Percentiles rank a stretch among this genome's conserved stretches.
Conservation (phyloP, 2,888 invertebrate species). For the Luperina nickerlii region DNA sequence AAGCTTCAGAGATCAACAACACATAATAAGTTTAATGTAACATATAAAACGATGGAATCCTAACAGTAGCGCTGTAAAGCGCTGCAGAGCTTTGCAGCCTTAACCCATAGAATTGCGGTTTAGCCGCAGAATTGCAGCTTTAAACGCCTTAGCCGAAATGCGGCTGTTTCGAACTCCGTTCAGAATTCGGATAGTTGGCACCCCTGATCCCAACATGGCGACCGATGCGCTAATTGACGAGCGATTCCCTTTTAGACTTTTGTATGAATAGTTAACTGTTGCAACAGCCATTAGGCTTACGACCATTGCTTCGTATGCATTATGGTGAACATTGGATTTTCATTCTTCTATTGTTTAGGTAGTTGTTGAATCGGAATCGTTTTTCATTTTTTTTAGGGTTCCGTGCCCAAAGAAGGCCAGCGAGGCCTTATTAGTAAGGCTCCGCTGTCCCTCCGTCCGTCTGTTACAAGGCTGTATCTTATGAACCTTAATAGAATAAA, state of each 20-base stretch:
- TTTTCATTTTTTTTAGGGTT: neutral
- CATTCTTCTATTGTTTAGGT: constrained; percentile 10
- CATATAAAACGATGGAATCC: constrained; percentile 50
- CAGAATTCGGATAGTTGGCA: constrained; percentile 63
- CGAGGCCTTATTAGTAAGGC: neutral
- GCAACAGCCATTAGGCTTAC: constrained; percentile 30
- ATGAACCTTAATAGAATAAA: neutral
- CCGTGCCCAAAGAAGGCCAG: neutral
- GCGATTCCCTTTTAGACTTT: constrained; percentile 49
- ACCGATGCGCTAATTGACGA: constrained; percentile 54
- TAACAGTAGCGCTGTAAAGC: constrained; percentile 47
- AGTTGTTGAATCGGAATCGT: neutral
- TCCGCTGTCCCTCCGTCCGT: neutral
- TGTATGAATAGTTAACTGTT: constrained; percentile 39
- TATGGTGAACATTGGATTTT: constrained; percentile 20
- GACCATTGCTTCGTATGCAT: constrained; percentile 12
- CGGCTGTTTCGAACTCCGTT: constrained; percentile 55
- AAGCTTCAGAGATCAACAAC: constrained; percentile 45
- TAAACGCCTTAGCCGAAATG: constrained; percentile 63
- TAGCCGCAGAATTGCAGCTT: constrained; percentile 65
- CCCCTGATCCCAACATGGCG: constrained; percentile 58
- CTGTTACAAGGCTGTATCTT: neutral
- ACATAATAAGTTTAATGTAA: constrained; percentile 59
- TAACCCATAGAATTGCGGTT: constrained; percentile 67
- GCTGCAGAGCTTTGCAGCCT: constrained; percentile 55